Base-by-base conservation (phyloP, 2,797 vertebrate genomes). In the Sebastes alutus region DNA sequence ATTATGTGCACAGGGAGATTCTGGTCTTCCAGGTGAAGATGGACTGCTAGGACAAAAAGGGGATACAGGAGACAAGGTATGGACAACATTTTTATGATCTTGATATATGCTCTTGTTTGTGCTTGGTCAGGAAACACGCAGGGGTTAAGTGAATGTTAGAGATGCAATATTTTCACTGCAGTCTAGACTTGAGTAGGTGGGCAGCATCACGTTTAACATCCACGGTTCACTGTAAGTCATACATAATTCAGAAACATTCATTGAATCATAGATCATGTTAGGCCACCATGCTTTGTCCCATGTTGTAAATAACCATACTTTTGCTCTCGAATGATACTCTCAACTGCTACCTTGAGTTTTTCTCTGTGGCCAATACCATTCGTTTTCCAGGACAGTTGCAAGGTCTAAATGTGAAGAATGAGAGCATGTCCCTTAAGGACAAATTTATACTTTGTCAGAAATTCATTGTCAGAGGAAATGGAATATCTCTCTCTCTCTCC, bases 21-120 rank as follows among this genome's bases (percentile, higher is more conserved):
- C 93, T 87, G 97, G 96, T 84, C 91, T 95, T 73, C 95, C 94
- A 7, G 97, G 96, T 82, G 77, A 84, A 69, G 84, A 77, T 74
- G 97, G 96, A 83, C 93, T 95, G 77, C 93, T 96, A 33, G 97
- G 96, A 83, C 93, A 93, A 71, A 97, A 96, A 79, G 97, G 97
- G 23, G 88, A 95, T 10, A 95, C 94, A 94, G 97, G 97, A 89
- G 95, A 96, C 72, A 96, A 92, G 96, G 97, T 98, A 84, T 55
- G 64, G 8, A 49, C 35, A 14, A 12, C 1, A 67, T 38, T 69
- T 75, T 75, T 61, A 70, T 52, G 20, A 61, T 76, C 42, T 12
- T 72, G 13, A 75, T 72, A 35, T 10, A 62, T 64, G 11, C 1
- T 14, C 6, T 14, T 35, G 11, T 75, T 79, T 81, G 8, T 52